Percentiles rank a stretch among this genome's conserved stretches.
phyloP scores from a whole-genome alignment of 2,113 vertebrate species.

The Boulengeromyrus knoepffleri region DNA sequence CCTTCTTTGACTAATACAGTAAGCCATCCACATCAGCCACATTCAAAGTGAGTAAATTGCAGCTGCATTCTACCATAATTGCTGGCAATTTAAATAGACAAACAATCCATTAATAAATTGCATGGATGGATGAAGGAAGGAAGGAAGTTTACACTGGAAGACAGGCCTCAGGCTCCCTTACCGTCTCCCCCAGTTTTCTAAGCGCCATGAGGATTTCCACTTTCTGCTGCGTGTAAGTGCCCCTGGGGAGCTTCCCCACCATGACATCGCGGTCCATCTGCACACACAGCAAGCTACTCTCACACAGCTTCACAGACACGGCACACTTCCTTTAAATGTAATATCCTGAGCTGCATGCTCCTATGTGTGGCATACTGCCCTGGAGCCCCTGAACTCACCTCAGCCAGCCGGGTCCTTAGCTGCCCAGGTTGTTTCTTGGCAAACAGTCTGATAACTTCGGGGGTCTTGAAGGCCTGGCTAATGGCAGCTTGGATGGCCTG shows the following conservation, averaged over 20 bases:
- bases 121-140: neutral
- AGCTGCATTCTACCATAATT: neutral
- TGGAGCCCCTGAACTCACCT: conserved; percentile 62
- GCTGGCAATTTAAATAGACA: neutral
- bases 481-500: conserved; percentile 97
- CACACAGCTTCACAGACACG: neutral
- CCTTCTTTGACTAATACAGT: neutral
- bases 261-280: conserved; percentile 97
- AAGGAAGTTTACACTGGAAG: neutral
- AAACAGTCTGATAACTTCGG: conserved; percentile 94
- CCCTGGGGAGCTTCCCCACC: conserved; percentile 79
- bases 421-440: conserved; percentile 96
- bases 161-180: conserved; percentile 40
- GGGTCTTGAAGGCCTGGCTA: conserved; percentile 97
- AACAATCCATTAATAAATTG: neutral
- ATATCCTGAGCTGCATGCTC: no score
- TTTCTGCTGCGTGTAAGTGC: conserved; percentile 83
- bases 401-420: conserved; percentile 80
- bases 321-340: neutral
- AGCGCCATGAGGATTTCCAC: conserved; percentile 90
- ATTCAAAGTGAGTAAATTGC: neutral
- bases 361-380: neutral
- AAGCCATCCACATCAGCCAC: neutral
- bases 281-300: conserved; percentile 1
- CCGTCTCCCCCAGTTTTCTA: conserved; percentile 94